These are phyloP conservation scores for Eristalis pertinax DNA, from an alignment of 2,888 invertebrate species.

Conservation along the genomic window DNA sequence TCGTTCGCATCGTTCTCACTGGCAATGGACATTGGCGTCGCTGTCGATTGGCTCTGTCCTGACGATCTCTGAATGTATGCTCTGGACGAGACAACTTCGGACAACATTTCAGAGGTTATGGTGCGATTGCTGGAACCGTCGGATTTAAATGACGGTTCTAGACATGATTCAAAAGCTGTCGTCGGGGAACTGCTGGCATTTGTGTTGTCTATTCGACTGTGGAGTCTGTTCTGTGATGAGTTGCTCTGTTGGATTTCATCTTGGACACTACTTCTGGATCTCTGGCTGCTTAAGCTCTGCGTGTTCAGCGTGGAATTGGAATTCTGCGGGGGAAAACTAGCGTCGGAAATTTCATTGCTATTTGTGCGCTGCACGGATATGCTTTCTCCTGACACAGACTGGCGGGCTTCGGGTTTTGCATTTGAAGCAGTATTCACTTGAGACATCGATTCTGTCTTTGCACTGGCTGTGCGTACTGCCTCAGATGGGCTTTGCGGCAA, in stretches of 20 bases:
- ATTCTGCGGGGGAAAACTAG: neutral
- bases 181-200: neutral
- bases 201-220: neutral
- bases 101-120: constrained; percentile 9
- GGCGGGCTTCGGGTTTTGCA: neutral
- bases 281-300: neutral
- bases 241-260: neutral
- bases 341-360: neutral
- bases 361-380: neutral
- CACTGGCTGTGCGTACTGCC: neutral
- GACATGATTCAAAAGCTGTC: constrained; percentile 11
- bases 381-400: neutral
- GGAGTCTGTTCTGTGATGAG: neutral
- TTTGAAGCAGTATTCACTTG: neutral
- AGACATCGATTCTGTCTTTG: neutral
- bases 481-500: neutral
- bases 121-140: constrained; percentile 3
- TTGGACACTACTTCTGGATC: neutral
- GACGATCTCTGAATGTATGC: neutral
- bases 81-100: neutral
- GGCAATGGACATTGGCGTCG: neutral
- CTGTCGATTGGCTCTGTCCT: neutral
- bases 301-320: neutral
- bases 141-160: constrained; percentile 22
- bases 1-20: constrained; percentile 19